These are phyloP conservation scores for Clarias platycephalus DNA, from an alignment of 2,797 vertebrate species.

Conservation along the genomic window DNA sequence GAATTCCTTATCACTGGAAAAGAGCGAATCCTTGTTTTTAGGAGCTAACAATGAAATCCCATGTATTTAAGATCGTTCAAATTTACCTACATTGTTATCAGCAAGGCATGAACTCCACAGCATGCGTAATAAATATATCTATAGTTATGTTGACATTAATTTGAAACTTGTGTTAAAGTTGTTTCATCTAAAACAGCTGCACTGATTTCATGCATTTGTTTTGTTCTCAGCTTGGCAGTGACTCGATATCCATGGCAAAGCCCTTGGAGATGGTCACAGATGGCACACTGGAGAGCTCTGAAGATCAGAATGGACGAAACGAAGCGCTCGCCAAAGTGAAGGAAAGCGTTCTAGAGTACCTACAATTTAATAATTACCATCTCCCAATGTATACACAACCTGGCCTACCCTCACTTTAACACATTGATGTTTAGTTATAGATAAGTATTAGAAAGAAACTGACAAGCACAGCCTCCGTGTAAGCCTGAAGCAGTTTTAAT, in stretches of 20 bases:
- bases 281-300: conserved; percentile 56
- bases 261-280: conserved; percentile 61
- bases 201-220: not conserved
- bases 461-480: not conserved
- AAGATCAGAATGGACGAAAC: conserved; percentile 56
- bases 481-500: not conserved
- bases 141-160: not conserved
- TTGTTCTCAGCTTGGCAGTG: conserved; percentile 42
- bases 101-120: not conserved
- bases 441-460: not conserved
- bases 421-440: not conserved
- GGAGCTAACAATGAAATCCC: not conserved
- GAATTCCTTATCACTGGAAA: not conserved
- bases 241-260: conserved; percentile 61
- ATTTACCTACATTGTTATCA: not conserved
- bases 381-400: conserved; percentile 84
- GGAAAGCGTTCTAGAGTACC: conserved; percentile 72
- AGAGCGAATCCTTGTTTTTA: not conserved
- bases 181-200: not conserved
- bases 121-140: not conserved
- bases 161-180: not conserved
- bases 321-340: conserved; percentile 67
- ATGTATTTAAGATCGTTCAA: not conserved
- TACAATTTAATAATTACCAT: conserved; percentile 81
- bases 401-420: conserved; percentile 64